Evolutionary conservation across 2,113 vertebrate species (phyloP).

Genomic region (Zeus faber): DNA sequence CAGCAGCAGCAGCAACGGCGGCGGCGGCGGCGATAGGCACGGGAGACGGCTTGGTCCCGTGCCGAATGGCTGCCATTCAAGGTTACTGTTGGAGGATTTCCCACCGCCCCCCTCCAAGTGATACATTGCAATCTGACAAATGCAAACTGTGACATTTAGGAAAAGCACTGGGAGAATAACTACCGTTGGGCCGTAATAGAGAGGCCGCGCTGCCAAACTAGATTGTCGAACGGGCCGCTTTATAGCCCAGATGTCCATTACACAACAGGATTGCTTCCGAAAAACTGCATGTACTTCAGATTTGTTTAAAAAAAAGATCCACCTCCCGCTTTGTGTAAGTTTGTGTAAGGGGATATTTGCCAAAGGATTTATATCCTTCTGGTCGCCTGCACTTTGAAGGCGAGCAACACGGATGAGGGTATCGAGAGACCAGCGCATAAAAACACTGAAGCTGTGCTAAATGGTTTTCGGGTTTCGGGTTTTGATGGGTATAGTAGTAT

Average conservation of each 20-base stretch:
- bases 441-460: too few species aligned
- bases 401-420: too few species aligned
- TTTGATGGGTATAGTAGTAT: too few species aligned
- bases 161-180: slow-evolving; percentile 69
- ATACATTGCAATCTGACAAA: slow-evolving; percentile 78
- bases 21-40: slow-evolving; percentile 58
- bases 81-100: slow-evolving; percentile 73
- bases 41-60: slow-evolving; percentile 62
- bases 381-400: too few species aligned
- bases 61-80: slow-evolving; percentile 77
- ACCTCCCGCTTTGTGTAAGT: too few species aligned
- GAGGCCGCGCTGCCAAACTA: slow-evolving; percentile 57
- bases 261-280: slow-evolving; percentile 46
- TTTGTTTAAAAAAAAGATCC: too few species aligned
- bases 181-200: slow-evolving; percentile 61
- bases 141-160: slow-evolving; percentile 78
- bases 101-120: slow-evolving; percentile 72
- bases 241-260: slow-evolving; percentile 54
- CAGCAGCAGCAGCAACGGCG: too few species aligned
- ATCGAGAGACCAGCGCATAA: too few species aligned
- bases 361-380: too few species aligned
- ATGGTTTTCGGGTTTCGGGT: too few species aligned
- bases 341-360: too few species aligned
- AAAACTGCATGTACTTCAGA: too few species aligned
- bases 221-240: slow-evolving; percentile 49